Base-by-base conservation (phyloP, 2,797 vertebrate species). In the Acrossocheilus wenchowensis region DNA sequence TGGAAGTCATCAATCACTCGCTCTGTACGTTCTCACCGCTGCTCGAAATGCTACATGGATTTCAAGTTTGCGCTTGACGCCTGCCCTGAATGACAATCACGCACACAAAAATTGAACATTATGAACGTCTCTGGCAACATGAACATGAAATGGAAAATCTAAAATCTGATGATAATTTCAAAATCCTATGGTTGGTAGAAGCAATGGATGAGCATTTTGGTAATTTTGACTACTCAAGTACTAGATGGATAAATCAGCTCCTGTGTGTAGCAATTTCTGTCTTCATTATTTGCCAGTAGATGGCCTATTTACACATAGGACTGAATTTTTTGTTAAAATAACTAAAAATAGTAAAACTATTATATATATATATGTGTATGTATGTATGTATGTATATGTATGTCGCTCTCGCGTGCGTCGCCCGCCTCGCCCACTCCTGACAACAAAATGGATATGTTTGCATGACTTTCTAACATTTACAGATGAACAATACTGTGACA, bases 1-100 rank as follows among this genome's bases (percentile, higher is more conserved):
- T 12, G 77, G 66, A 88, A 82, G 68, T 83, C 84, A 82, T 90
- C 82, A 88, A 86, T 91, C 90, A 90, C 43, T 9, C 57, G 48
- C 69, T 72, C 43, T 81, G 72, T 68, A 81, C 60, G 48, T 73
- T 81, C 52, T 81, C 71, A 39, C 45, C 21, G 21, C 60, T 88
- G 50, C 81, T 87, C 79, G 78, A 87, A 91, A 89, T 83, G 69
- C 69, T 78, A 78, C 78, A 83, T 75, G 60, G 77, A 62, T 50
- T 57, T 66, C 12, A 19, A 21, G 12, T 74, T 64, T 52, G 77
- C n/a, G 23, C 41, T 64, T n/a, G 81, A 66, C 15, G 79, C 72
- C 88, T 86, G 88, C 66, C 26, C n/a, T 12, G 85, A 87, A 89
- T 91, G 64, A 69, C 75, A 85, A 87, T 71, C 43, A 12, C 34